These are phyloP conservation scores for Phymastichus coffea DNA, from an alignment of 1,140 invertebrate genomes.

Conservation along the genomic window DNA sequence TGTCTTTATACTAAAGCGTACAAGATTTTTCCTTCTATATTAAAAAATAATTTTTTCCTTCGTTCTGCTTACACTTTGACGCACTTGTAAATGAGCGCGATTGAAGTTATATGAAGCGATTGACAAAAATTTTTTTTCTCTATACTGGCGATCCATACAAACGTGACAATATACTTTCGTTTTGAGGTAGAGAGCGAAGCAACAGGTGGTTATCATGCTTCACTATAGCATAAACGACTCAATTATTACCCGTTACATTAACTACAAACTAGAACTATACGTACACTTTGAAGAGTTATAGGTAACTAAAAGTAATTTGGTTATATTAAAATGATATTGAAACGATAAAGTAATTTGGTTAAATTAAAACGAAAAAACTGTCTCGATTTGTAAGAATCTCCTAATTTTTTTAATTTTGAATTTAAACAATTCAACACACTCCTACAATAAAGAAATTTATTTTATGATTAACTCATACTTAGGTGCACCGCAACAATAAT, in stretches of 20 bases:
- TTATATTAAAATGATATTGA: no score
- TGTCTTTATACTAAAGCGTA: conserved; percentile 11
- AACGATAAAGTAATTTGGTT: no score
- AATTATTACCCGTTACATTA: no score
- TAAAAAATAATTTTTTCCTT: background rate
- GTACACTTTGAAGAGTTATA: background rate
- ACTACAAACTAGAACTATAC: background rate
- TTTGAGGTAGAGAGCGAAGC: no score
- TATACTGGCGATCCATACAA: background rate
- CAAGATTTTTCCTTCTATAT: background rate
- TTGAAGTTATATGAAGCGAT: background rate
- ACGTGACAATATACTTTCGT: background rate
- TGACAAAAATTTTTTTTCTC: conserved; percentile 20
- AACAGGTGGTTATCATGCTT: no score
- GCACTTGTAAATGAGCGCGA: conserved; percentile 20
- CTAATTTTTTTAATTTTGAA: background rate
- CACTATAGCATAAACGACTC: no score
- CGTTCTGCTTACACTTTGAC: background rate
- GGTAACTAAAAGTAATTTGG: no score
- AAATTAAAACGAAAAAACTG: background rate
- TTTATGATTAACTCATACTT: background rate
- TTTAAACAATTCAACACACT: background rate
- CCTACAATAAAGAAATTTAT: conserved; percentile 4
- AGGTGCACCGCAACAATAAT: conserved; percentile 18
- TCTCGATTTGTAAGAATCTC: background rate